Conservation (phyloP, 2,113 vertebrate genomes). For the Heterocephalus glaber region DNA sequence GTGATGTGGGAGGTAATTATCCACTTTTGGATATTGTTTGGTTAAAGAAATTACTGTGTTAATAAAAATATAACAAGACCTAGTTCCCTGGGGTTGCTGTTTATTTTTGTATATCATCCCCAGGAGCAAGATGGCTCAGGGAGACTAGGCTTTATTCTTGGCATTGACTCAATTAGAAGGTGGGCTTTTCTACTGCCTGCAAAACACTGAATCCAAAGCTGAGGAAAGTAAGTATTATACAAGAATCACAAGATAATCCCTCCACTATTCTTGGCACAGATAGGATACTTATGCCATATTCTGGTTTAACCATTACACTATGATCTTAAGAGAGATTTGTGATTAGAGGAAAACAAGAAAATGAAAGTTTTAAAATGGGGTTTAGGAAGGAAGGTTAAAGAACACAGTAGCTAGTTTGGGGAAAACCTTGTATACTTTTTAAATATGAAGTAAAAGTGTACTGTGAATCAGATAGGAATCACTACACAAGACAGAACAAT, state of each 20-base stretch:
- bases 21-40: constrained; percentile 55
- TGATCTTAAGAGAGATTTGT: constrained; percentile 41
- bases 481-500: neutral
- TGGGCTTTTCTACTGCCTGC: constrained; percentile 33
- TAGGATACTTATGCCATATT: neutral
- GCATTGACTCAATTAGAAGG: neutral
- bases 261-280: neutral
- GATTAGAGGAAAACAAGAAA: neutral
- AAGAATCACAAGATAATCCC: neutral
- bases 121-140: neutral
- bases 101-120: constrained; percentile 56
- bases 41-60: constrained; percentile 69
- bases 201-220: neutral
- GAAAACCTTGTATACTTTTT: neutral
- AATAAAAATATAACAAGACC: constrained; percentile 62
- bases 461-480: neutral
- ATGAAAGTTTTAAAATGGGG: neutral
- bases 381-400: neutral
- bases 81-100: constrained; percentile 22
- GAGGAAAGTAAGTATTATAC: neutral
- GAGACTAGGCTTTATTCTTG: neutral
- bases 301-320: neutral
- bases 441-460: neutral
- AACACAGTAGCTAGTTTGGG: neutral
- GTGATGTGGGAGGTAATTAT: constrained; percentile 63